Evolutionary conservation across 2,113 vertebrate genomes (phyloP).

Genomic region (Laterallus jamaicensis): DNA sequence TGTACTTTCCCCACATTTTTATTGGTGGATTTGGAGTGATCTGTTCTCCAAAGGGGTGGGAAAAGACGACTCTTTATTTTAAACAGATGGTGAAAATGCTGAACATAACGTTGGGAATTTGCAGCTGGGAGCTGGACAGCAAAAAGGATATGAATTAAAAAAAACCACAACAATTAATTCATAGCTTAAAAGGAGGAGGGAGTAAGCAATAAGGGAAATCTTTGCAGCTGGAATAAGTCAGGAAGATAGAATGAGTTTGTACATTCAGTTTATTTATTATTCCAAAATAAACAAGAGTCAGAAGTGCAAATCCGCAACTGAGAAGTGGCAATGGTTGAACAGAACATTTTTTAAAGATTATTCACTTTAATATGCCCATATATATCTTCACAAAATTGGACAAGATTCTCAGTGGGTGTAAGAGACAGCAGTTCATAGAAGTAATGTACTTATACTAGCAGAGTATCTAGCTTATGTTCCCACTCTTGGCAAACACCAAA

Average conservation of each 20-base stretch:
- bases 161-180: not conserved
- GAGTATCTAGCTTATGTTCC: not conserved
- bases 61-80: not conserved
- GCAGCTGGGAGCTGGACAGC: not conserved
- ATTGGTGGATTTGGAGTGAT: not conserved
- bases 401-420: constrained; percentile 26
- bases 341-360: constrained; percentile 25
- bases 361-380: constrained; percentile 30
- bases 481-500: constrained; percentile 12
- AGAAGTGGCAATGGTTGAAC: not conserved
- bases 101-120: not conserved
- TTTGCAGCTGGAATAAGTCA: constrained; percentile 17
- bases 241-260: not conserved
- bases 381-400: not conserved
- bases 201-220: not conserved
- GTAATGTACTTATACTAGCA: constrained; percentile 24
- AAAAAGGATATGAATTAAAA: not conserved
- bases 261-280: not conserved
- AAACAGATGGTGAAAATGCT: constrained; percentile 1
- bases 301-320: not conserved
- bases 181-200: not conserved
- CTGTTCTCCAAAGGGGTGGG: not conserved
- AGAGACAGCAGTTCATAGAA: not conserved
- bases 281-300: not conserved
- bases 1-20: not conserved